Percentiles rank a stretch among this genome's conserved stretches.
Conservation (phyloP, 2,888 invertebrate genomes). For the Trichopoda pennipes region DNA sequence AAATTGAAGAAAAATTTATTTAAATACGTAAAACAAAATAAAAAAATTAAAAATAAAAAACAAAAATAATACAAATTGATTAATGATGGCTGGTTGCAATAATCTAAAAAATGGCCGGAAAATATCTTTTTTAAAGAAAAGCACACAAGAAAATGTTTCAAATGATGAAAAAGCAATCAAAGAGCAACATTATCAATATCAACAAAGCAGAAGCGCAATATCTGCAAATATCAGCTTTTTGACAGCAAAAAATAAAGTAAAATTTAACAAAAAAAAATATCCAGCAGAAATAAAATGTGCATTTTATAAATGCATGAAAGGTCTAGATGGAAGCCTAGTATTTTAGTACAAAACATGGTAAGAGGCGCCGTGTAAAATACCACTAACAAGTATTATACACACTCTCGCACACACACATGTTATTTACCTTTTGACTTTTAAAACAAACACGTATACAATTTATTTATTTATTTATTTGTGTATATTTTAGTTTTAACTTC, state of each 20-base stretch:
- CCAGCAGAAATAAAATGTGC: conserved; percentile 21
- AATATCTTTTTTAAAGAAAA: conserved; percentile 24
- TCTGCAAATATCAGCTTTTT: conserved; percentile 31
- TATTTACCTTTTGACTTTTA: conserved; percentile 20
- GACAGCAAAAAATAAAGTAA: conserved; percentile 1
- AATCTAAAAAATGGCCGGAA: conserved; percentile 40
- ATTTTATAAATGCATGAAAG: conserved; percentile 14
- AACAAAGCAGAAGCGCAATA: conserved; percentile 59
- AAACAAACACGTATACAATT: conserved; percentile 9
- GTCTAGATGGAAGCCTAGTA: conserved; percentile 20
- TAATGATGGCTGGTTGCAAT: conserved; percentile 56
- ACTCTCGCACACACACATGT: conserved; percentile 7
- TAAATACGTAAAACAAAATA: conserved; percentile 41
- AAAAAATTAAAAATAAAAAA: too few relatives aligned
- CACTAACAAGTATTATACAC: conserved; percentile 61
- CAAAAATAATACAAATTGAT: too few relatives aligned
- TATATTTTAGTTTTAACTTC: conserved; percentile 47
- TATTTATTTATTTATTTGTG: conserved; percentile 28
- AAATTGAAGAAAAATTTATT: conserved; percentile 3
- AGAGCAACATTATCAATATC: conserved; percentile 50
- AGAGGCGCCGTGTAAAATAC: conserved; percentile 80
- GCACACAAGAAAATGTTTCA: not conserved
- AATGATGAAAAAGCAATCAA: conserved; percentile 50
- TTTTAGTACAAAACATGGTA: conserved; percentile 73
- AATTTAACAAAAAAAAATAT: not conserved